phyloP scores from a whole-genome alignment of 1,140 invertebrate species.

The Calycopis cecrops region DNA sequence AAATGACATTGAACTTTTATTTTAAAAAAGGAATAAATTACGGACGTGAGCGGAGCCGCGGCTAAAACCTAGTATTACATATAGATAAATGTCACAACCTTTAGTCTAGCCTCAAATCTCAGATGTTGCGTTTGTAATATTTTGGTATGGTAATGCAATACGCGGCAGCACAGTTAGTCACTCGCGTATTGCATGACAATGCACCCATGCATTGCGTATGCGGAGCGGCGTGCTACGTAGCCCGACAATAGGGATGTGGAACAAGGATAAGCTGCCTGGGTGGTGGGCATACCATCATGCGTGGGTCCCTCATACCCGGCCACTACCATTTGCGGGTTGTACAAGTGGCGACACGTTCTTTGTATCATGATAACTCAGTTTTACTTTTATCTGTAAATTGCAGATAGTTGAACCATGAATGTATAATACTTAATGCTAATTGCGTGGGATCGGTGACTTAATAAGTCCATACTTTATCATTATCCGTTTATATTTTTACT shows the following conservation, averaged over 20 bases:
- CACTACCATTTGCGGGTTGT: constrained; percentile 6
- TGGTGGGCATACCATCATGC: constrained; percentile 28
- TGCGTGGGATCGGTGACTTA: too few species aligned
- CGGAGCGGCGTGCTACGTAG: constrained; percentile 21
- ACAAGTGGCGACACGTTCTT: constrained; percentile 5
- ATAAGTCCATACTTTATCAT: too few species aligned
- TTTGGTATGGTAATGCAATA: constrained; percentile 30
- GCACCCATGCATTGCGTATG: constrained; percentile 50
- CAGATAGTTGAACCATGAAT: too few species aligned
- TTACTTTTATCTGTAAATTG: too few species aligned
- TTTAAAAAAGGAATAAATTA: too few species aligned
- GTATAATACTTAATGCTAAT: too few species aligned
- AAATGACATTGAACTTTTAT: too few species aligned
- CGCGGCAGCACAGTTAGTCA: constrained; percentile 39
- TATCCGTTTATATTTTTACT: too few species aligned
- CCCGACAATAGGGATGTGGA: constrained; percentile 15
- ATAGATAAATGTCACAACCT: too few species aligned
- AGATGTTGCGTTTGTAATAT: constrained; percentile 11
- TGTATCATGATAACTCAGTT: too few species aligned
- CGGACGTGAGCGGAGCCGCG: too few species aligned
- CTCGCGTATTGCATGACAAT: constrained; percentile 52
- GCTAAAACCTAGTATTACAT: too few species aligned
- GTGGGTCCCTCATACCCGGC: constrained; percentile 3
- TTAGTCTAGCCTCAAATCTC: constrained; percentile 1
- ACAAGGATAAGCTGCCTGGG: constrained; percentile 52